Conservation (phyloP, 2,888 invertebrate genomes). For the Spilarctia lutea region DNA sequence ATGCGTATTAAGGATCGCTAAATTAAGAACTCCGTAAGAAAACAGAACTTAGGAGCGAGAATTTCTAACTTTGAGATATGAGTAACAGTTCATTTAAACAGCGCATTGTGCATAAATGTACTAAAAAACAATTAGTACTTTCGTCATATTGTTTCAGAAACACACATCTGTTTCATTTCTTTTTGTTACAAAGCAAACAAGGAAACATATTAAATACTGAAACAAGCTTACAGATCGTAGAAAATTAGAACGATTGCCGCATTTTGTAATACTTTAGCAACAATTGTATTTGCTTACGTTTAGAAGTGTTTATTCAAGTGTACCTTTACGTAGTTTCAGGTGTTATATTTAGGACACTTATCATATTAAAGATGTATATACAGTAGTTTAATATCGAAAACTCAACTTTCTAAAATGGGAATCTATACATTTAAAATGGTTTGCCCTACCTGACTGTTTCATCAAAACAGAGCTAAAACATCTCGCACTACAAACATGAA, state of each 20-base stretch:
- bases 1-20: neutral
- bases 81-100: neutral
- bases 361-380: constrained; percentile 12
- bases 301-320: constrained; percentile 49
- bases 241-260: constrained; percentile 49
- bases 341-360: constrained; percentile 56
- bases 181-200: constrained; percentile 41
- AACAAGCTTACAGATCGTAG: constrained; percentile 39
- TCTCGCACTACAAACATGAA: too few species aligned
- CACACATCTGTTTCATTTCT: constrained; percentile 27
- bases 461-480: too few species aligned
- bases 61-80: neutral
- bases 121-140: constrained; percentile 15
- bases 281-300: constrained; percentile 36
- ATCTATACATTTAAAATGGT: neutral
- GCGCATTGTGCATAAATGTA: constrained; percentile 8
- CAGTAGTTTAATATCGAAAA: constrained; percentile 20
- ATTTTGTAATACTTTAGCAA: constrained; percentile 49
- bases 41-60: neutral
- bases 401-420: constrained; percentile 41
- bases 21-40: neutral
- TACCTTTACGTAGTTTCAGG: constrained; percentile 42
- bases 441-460: too few species aligned
- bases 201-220: constrained; percentile 38
- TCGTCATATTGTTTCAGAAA: constrained; percentile 1